phyloP scores from a whole-genome alignment of 2,888 invertebrate species.

The Unio pictorum region DNA sequence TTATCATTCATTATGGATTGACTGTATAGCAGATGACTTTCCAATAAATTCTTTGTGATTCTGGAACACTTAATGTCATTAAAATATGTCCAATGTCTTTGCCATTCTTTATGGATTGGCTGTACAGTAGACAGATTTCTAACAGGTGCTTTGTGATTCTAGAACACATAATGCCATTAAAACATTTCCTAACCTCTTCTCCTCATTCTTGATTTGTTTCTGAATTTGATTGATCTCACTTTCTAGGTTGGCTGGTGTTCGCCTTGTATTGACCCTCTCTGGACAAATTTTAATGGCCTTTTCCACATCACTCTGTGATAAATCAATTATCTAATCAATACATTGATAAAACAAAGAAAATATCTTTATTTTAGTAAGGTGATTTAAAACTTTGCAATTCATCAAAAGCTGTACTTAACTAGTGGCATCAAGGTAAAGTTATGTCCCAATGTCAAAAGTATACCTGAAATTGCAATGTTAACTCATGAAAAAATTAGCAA shows the following conservation, averaged over 20 bases:
- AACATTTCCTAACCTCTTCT: conserved; percentile 52
- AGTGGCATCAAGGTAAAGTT: not conserved
- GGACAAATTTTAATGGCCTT: conserved; percentile 61
- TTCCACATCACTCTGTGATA: conserved; percentile 46
- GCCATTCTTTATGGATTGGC: too few species aligned
- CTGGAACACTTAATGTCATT: too few species aligned
- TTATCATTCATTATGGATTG: too few species aligned
- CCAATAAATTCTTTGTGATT: too few species aligned
- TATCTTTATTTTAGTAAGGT: not conserved
- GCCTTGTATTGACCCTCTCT: conserved; percentile 54
- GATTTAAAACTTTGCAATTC: not conserved
- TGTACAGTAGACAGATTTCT: too few species aligned
- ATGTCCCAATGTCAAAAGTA: too few species aligned
- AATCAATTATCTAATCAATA: conserved; percentile 2
- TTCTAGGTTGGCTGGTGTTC: conserved; percentile 58
- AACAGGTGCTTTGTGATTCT: too few species aligned
- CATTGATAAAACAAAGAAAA: not conserved
- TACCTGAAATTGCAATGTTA: too few species aligned
- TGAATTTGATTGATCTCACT: conserved; percentile 66
- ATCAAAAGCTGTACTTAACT: not conserved
- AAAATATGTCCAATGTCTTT: too few species aligned
- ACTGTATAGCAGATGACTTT: too few species aligned
- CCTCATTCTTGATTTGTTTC: conserved; percentile 60
- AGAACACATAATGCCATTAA: too few species aligned
- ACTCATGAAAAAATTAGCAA: too few species aligned